Base-by-base conservation (phyloP, 2,888 invertebrate genomes). In the Melangyna quadrimaculata region DNA sequence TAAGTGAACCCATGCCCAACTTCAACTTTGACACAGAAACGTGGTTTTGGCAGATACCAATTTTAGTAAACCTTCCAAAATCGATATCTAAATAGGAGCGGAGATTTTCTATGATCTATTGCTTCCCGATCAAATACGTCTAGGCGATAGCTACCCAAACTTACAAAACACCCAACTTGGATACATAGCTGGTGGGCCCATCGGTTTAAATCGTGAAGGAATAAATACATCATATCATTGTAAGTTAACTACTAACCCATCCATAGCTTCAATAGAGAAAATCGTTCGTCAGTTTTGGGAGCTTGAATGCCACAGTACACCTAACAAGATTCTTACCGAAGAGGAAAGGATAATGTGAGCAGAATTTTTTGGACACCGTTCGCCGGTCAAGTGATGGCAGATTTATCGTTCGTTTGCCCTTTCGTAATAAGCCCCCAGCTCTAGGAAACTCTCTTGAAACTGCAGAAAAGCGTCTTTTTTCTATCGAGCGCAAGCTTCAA, bases 91-190 rank as follows among this genome's bases (percentile, higher is more conserved):
- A 17, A 24, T 70, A 12, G 70, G 70, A n/a, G 45, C 43, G 12
- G 71, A 71, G n/a, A 57, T 57, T 32, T 71, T 29, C 6, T 71
- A 29, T 43, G 57, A 71, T 32, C 24, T 57, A 6, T 17, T 71
- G 22, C 17, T 57, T 14, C 8, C n/a, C 8, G 19, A 71, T 22
- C 71, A 71, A 32, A 32, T 71, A 43, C 57, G 45, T 9, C 29
- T 71, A 1, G 71, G 71, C 1, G 19, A 27, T 5, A 32, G 32
- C 12, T 45, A 6, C n/a, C 57, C 71, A 6, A 3, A 43, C 8
- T 40, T 40, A 17, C 57, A 70, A 22, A 55, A 40, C n/a, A 70
- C 45, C 9, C 29, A 69, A 32, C 32, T 82, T 3, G 82, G 82
- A 24, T 82, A 24, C 29, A 63, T 82, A 19, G 61, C 72, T n/a